These are phyloP conservation scores for Catotricha subobsoleta DNA, from an alignment of 2,888 invertebrate genomes.

Conservation along the genomic window DNA sequence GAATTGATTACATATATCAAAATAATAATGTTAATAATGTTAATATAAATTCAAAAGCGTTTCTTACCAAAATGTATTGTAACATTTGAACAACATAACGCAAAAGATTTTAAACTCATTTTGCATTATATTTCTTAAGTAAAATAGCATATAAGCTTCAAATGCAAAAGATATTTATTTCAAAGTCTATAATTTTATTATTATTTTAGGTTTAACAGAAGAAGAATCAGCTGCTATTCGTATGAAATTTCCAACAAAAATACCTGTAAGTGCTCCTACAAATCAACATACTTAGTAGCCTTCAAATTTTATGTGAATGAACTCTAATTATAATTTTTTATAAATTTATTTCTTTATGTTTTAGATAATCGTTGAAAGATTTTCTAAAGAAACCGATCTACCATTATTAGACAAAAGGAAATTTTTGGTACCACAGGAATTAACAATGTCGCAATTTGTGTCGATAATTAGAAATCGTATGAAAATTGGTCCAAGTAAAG, in stretches of 20 bases:
- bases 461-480: constrained; percentile 48
- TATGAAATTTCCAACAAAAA: constrained; percentile 60
- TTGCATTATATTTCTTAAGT: background rate
- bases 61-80: background rate
- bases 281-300: background rate
- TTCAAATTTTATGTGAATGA: background rate
- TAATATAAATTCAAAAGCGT: no score
- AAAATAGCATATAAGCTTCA: no score
- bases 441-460: constrained; percentile 75
- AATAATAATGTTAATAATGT: no score
- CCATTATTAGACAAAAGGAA: constrained; percentile 69
- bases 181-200: constrained; percentile 10
- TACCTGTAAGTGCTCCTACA: constrained; percentile 44
- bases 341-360: constrained; percentile 17
- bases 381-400: constrained; percentile 55
- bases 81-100: background rate
- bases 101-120: background rate
- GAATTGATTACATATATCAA: no score
- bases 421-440: constrained; percentile 75
- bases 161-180: background rate
- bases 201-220: constrained; percentile 42
- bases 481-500: constrained; percentile 38
- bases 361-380: constrained; percentile 69
- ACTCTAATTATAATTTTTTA: background rate
- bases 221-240: constrained; percentile 64